phyloP scores from a whole-genome alignment of 2,888 invertebrate species.

The Lithophane ornitopus region DNA sequence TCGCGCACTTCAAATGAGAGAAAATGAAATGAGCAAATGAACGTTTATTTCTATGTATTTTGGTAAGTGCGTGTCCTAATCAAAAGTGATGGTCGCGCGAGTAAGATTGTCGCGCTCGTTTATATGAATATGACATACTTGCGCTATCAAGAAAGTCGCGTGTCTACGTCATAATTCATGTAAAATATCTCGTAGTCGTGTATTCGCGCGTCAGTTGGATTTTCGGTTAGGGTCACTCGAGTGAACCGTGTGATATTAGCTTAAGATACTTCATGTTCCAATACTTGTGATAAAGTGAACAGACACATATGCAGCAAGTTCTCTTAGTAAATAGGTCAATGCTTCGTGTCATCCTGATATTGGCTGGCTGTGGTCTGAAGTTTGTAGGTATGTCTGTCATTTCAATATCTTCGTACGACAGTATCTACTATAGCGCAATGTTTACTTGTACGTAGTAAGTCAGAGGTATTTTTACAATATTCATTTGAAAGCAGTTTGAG shows the following conservation, averaged over 20 bases:
- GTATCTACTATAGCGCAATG: neutral
- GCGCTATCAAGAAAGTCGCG: neutral
- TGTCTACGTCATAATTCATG: neutral
- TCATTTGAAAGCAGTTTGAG: neutral
- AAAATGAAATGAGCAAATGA: neutral
- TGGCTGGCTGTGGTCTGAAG: conserved; percentile 23
- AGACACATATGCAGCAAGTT: conserved; percentile 35
- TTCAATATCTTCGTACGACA: neutral
- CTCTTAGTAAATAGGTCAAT: conserved; percentile 35
- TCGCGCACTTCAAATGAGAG: neutral
- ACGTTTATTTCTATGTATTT: neutral
- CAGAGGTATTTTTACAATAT: neutral
- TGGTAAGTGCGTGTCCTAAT: neutral
- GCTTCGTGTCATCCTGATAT: conserved; percentile 33
- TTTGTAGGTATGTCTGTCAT: conserved; percentile 15
- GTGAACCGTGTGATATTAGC: neutral
- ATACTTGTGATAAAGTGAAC: conserved; percentile 38
- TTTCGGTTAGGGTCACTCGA: neutral
- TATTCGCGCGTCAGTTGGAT: neutral
- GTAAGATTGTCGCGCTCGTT: neutral
- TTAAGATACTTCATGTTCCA: conserved; percentile 25
- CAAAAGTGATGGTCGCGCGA: neutral
- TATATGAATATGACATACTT: neutral
- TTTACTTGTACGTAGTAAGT: neutral
- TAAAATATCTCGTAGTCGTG: neutral